Evolutionary conservation across 2,888 invertebrate genomes (phyloP).

Genomic region (Xanthia togata): DNA sequence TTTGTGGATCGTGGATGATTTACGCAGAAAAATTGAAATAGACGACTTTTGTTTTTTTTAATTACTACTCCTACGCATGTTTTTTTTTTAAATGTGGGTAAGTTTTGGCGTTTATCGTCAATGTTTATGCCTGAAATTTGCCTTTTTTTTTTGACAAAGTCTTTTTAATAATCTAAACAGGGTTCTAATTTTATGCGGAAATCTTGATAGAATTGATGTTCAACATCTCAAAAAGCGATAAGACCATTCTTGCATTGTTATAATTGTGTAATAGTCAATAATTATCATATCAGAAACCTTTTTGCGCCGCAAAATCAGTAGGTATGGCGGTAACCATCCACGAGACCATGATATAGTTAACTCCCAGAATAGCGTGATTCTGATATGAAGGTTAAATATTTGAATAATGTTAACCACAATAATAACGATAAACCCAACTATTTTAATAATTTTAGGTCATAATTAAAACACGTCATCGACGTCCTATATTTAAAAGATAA

Average conservation of each 20-base stretch:
- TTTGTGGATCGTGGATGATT: background rate
- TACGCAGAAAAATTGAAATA: background rate
- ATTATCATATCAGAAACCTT: background rate
- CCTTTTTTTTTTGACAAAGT: background rate
- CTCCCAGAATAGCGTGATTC: constrained; percentile 34
- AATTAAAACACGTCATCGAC: constrained; percentile 18
- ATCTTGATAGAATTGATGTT: background rate
- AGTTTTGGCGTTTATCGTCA: background rate
- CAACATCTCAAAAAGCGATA: background rate
- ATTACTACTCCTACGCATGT: background rate
- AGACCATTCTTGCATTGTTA: background rate
- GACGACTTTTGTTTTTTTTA: background rate
- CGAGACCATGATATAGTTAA: constrained; percentile 12
- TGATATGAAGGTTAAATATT: constrained; percentile 37
- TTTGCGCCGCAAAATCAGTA: background rate
- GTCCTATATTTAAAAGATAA: constrained; percentile 26
- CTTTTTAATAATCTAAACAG: background rate
- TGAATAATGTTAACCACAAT: background rate
- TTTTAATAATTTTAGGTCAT: constrained; percentile 28
- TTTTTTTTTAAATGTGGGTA: background rate
- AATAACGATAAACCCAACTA: constrained; percentile 20
- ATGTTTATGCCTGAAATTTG: background rate
- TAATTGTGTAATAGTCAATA: background rate
- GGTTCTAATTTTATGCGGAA: too few species aligned
- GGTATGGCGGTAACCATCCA: background rate